A percentile compares a stretch with the other conserved stretches of the same genome.
phyloP scores from a whole-genome alignment of 2,888 invertebrate genomes.

The Caenorhabditis angaria region DNA sequence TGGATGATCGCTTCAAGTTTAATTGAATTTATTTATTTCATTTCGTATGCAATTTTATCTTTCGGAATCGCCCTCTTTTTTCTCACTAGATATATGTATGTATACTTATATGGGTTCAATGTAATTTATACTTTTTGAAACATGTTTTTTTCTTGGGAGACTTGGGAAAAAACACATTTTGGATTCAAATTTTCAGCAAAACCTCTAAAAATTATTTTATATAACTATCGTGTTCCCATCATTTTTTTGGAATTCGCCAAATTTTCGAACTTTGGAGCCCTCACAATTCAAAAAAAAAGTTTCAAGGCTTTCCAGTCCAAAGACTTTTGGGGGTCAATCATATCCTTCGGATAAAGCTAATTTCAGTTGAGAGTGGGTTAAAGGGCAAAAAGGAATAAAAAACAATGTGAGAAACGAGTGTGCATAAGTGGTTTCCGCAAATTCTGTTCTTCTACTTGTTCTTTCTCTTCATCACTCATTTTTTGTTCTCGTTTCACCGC shows the following conservation, averaged over 20 bases:
- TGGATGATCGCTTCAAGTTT: neutral
- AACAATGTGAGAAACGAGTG: slow-evolving; percentile 38
- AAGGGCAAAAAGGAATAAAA: slow-evolving; percentile 10
- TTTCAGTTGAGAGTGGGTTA: neutral
- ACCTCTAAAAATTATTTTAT: no score
- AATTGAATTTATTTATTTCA: slow-evolving; percentile 2
- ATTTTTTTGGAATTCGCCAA: no score
- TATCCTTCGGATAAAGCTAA: neutral
- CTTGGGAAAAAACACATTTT: neutral
- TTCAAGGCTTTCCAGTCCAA: no score
- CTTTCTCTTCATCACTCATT: slow-evolving; percentile 10
- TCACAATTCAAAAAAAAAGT: no score
- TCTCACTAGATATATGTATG: no score
- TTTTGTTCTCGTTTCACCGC: slow-evolving; percentile 11
- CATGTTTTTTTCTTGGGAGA: neutral
- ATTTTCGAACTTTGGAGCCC: no score
- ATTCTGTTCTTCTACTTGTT: slow-evolving; percentile 15
- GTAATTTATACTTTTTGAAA: neutral
- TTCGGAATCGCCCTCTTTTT: slow-evolving; percentile 2
- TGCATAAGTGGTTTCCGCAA: slow-evolving; percentile 44
- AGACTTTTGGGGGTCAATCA: no score
- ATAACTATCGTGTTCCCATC: no score
- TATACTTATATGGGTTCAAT: no score
- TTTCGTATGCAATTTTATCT: neutral
- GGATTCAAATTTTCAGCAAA: no score